Percentiles rank a stretch among this genome's conserved stretches.
phyloP scores from a whole-genome alignment of 92 coral and sea anemone species.

The Phenganax subtilis region DNA sequence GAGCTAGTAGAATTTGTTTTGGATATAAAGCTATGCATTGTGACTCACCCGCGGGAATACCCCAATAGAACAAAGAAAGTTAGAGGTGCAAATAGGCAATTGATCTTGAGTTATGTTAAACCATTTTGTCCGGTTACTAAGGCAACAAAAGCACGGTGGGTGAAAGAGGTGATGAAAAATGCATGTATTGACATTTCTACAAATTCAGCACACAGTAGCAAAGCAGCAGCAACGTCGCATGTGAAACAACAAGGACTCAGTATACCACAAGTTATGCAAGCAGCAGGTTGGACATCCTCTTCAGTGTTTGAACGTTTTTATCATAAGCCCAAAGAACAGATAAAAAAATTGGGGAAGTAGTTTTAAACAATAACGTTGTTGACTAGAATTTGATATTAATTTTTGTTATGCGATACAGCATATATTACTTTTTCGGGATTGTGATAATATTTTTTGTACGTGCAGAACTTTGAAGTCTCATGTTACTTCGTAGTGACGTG shows the following conservation, averaged over 20 bases:
- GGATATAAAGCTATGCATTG: background rate
- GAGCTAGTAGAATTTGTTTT: background rate
- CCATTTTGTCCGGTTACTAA: slow-evolving; percentile 40
- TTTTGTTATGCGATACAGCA: background rate
- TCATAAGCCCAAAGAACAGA: too few species aligned
- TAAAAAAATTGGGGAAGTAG: too few species aligned
- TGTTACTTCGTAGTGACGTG: background rate
- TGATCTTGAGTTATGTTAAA: slow-evolving; percentile 1
- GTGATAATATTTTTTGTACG: background rate
- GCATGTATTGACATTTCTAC: slow-evolving; percentile 41
- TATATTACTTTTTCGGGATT: background rate
- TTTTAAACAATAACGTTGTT: background rate
- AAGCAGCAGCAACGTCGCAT: slow-evolving; percentile 42
- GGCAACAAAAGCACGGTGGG: slow-evolving; percentile 40
- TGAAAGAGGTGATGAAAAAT: slow-evolving; percentile 8
- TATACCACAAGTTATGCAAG: slow-evolving; percentile 31
- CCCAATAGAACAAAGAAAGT: background rate
- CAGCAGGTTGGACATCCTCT: slow-evolving; percentile 33
- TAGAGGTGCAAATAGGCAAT: background rate
- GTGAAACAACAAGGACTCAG: slow-evolving; percentile 16
- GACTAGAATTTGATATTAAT: background rate
- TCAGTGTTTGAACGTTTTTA: background rate
- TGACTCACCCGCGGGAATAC: background rate
- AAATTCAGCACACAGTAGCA: slow-evolving; percentile 40
- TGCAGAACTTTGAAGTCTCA: slow-evolving; percentile 5